Conservation (phyloP, 2,888 invertebrate genomes). For the Prenolepis imparis region DNA sequence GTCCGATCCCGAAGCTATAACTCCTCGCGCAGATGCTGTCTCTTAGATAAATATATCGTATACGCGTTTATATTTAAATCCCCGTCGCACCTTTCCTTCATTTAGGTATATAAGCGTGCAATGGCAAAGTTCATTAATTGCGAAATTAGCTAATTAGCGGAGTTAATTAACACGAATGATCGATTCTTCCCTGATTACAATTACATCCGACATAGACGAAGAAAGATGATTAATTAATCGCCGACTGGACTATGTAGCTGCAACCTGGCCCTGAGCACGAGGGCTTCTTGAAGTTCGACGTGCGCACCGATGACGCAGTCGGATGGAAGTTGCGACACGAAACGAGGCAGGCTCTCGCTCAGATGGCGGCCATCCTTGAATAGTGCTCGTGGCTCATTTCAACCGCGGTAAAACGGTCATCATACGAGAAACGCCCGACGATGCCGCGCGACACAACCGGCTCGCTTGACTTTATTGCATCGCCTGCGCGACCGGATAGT, state of each 20-base stretch:
- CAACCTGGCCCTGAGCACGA: slow-evolving; percentile 13
- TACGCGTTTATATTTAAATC: background rate
- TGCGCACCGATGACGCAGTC: slow-evolving; percentile 67
- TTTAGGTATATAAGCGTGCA: background rate
- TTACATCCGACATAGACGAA: background rate
- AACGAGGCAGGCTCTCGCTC: slow-evolving; percentile 38
- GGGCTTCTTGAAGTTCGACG: slow-evolving; percentile 52
- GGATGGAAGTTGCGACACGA: slow-evolving; percentile 73
- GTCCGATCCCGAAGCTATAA: background rate
- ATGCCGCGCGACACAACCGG: slow-evolving; percentile 52
- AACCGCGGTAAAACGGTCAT: slow-evolving; percentile 68
- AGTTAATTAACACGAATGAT: background rate
- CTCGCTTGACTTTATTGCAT: slow-evolving; percentile 61
- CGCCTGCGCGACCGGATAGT: slow-evolving; percentile 53
- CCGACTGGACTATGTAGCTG: background rate
- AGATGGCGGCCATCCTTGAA: slow-evolving; percentile 83
- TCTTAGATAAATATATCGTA: background rate
- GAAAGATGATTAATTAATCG: slow-evolving; percentile 9
- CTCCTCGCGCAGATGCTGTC: background rate
- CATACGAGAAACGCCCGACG: slow-evolving; percentile 65
- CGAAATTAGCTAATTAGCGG: background rate
- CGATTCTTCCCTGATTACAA: background rate
- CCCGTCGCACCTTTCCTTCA: background rate
- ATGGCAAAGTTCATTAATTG: background rate
- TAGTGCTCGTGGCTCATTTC: slow-evolving; percentile 76